Conservation (phyloP, 2,888 invertebrate genomes). For the Agelastica alni region DNA sequence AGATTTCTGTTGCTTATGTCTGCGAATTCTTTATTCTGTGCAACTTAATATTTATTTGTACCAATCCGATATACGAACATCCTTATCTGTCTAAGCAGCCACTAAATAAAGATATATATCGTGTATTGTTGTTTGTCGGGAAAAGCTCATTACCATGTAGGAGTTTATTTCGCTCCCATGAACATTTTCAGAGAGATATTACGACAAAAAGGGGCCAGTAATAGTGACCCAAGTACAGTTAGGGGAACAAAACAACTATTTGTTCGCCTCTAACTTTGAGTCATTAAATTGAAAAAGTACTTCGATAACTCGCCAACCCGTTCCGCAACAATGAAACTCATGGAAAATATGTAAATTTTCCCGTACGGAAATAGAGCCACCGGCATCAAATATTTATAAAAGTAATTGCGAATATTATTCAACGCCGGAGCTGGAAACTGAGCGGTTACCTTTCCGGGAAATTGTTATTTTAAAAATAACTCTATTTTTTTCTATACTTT, state of each 20-base stretch:
- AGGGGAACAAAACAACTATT: conserved; percentile 24
- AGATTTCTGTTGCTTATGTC: too few species aligned
- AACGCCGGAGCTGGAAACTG: neutral
- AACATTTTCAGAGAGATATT: conserved; percentile 22
- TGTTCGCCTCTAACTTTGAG: conserved; percentile 26
- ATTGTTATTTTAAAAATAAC: neutral
- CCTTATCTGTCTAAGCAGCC: too few species aligned
- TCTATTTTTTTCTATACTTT: too few species aligned
- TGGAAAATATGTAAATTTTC: conserved; percentile 34
- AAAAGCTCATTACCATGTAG: conserved; percentile 17
- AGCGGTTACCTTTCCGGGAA: neutral
- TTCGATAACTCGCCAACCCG: conserved; percentile 24
- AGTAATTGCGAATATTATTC: conserved; percentile 36
- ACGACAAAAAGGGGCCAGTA: conserved; percentile 17
- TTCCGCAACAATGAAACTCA: conserved; percentile 28
- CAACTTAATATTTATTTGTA: too few species aligned
- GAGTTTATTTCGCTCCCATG: conserved; percentile 16
- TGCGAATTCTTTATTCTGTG: too few species aligned
- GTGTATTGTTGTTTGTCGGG: conserved; percentile 13
- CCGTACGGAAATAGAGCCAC: conserved; percentile 29
- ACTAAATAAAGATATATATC: conserved; percentile 13
- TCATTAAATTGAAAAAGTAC: conserved; percentile 28
- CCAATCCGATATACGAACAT: too few species aligned
- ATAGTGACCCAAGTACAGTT: conserved; percentile 20
- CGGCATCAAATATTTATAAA: conserved; percentile 38